Evolutionary conservation across 2,113 vertebrate genomes (phyloP).

Genomic region (Garra rufa): DNA sequence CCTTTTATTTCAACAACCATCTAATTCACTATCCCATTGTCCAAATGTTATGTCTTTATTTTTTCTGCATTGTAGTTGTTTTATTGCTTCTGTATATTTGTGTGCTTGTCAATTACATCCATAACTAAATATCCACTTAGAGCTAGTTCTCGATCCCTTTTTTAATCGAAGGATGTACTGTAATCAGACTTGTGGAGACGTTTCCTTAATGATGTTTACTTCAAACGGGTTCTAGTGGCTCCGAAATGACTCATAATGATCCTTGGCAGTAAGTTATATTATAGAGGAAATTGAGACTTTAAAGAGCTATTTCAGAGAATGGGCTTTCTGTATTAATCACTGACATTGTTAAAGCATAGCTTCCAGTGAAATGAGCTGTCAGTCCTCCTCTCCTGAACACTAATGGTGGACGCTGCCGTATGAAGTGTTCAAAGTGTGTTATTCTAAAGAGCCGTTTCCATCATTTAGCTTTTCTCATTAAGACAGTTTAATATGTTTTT

Average conservation of each 20-base stretch:
- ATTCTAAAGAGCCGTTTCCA: constrained; percentile 25
- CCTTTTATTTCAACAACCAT: background rate
- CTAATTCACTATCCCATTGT: background rate
- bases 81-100: background rate
- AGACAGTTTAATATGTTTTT: constrained; percentile 32
- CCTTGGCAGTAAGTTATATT: constrained; percentile 41
- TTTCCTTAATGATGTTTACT: constrained; percentile 46
- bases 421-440: constrained; percentile 51
- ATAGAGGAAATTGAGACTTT: constrained; percentile 47
- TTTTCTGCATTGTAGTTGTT: background rate
- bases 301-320: constrained; percentile 50
- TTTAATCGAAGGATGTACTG: constrained; percentile 28
- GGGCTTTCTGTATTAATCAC: constrained; percentile 51
- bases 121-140: background rate
- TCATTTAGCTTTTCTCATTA: constrained; percentile 34
- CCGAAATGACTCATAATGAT: constrained; percentile 45
- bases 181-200: constrained; percentile 26
- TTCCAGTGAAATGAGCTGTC: constrained; percentile 50
- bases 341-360: constrained; percentile 56
- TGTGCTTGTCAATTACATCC: background rate
- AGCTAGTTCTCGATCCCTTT: background rate
- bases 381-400: constrained; percentile 30
- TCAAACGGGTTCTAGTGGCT: constrained; percentile 38
- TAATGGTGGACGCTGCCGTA: constrained; percentile 29
- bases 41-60: background rate